Percentiles rank a stretch among this genome's conserved stretches.
Conservation (phyloP, 2,113 vertebrate genomes). For the Mohoua ochrocephala region DNA sequence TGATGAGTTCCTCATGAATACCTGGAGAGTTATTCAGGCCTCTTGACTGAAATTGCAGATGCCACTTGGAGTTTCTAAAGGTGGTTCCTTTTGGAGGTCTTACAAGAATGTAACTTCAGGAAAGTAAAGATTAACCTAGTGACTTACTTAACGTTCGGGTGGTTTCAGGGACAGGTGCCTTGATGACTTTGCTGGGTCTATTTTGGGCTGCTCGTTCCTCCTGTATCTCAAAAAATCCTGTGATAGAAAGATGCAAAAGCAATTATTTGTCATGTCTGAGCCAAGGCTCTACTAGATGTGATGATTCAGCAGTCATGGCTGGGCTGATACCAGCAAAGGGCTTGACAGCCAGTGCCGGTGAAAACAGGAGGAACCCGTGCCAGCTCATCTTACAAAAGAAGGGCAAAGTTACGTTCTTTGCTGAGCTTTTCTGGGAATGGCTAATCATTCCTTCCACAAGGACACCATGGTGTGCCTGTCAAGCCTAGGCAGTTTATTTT, state of each 20-base stretch:
- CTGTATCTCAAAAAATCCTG: neutral
- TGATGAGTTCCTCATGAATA: fast-evolving
- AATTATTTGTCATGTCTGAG: conserved; percentile 6
- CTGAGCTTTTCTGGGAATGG: neutral
- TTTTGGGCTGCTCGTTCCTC: neutral
- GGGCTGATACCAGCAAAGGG: neutral
- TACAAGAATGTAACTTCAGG: neutral
- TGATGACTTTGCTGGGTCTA: neutral
- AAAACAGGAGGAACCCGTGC: neutral
- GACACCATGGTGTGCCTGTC: neutral
- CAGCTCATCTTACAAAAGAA: conserved; percentile 33
- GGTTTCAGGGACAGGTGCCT: neutral
- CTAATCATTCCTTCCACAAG: conserved; percentile 19
- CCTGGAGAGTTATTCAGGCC: neutral
- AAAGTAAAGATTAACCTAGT: neutral
- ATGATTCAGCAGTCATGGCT: conserved; percentile 7
- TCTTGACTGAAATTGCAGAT: neutral
- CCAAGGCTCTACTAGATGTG: neutral
- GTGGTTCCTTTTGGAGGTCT: neutral
- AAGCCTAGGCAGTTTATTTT: conserved; percentile 9
- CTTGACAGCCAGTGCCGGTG: neutral
- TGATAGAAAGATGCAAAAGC: neutral
- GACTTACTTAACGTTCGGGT: neutral
- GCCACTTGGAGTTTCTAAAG: neutral
- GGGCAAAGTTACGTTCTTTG: neutral